A percentile compares a stretch with the other conserved stretches of the same genome.
Conservation (phyloP, 1,140 invertebrate species). For the Agrilus planipennis region DNA sequence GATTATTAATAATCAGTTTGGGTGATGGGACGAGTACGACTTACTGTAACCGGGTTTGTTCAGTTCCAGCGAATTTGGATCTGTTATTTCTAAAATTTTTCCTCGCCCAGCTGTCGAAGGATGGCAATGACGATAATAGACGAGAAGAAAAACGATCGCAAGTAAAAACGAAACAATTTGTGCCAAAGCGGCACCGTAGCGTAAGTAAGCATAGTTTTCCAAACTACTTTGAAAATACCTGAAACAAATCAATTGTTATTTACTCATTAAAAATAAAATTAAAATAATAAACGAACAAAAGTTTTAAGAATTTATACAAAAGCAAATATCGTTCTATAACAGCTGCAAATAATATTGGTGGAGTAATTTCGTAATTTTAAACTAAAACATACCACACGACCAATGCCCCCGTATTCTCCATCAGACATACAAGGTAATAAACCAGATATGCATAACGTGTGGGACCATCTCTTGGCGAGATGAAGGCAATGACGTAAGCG, state of each 20-base stretch:
- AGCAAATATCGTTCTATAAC: too few relatives aligned
- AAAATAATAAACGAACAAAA: not conserved
- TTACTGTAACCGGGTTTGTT: constrained; percentile 29
- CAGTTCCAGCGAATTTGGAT: constrained; percentile 17
- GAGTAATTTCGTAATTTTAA: not conserved
- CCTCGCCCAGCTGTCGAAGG: constrained; percentile 26
- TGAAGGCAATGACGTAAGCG: constrained; percentile 37
- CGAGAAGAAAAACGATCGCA: constrained; percentile 35
- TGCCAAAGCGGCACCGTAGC: constrained; percentile 31
- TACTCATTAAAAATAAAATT: not conserved
- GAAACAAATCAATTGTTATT: constrained; percentile 7
- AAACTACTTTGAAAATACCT: constrained; percentile 33
- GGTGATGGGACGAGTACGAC: constrained; percentile 17
- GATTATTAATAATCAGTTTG: too few relatives aligned
- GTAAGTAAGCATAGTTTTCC: constrained; percentile 27
- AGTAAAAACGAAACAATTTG: constrained; percentile 35
- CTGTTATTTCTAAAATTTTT: constrained; percentile 21
- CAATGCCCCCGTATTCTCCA: constrained; percentile 38
- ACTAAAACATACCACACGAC: constrained; percentile 34
- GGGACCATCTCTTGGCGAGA: constrained; percentile 36
- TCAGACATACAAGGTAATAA: constrained; percentile 38
- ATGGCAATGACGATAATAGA: constrained; percentile 40
- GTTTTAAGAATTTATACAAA: too few relatives aligned
- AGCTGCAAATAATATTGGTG: too few relatives aligned
- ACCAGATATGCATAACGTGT: constrained; percentile 37